Percentiles rank a stretch among this genome's conserved stretches.
These are phyloP conservation scores for Eupelmus urozonus DNA, from an alignment of 2,888 invertebrate genomes.

Conservation along the genomic window DNA sequence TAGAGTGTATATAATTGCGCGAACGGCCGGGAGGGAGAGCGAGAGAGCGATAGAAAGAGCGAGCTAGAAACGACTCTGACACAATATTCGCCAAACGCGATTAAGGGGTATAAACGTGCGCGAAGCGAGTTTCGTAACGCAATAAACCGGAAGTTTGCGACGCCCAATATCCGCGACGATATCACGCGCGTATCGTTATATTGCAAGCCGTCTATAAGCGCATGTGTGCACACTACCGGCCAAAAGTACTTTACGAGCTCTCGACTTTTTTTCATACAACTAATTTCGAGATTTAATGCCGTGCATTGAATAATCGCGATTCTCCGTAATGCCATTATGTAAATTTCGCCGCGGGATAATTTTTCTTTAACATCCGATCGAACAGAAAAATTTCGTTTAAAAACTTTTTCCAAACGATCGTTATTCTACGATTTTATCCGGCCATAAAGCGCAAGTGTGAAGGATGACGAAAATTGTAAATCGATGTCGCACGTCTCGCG, in stretches of 20 bases:
- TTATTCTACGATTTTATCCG: too few relatives aligned
- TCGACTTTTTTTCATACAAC: not conserved
- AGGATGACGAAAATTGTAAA: not conserved
- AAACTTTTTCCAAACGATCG: too few relatives aligned
- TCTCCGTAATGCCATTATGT: too few relatives aligned
- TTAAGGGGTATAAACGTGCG: slow-evolving; percentile 24
- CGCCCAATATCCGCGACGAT: slow-evolving; percentile 20
- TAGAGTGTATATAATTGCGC: slow-evolving; percentile 38
- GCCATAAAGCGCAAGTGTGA: not conserved
- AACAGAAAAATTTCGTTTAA: too few relatives aligned
- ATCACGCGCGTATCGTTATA: not conserved
- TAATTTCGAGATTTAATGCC: too few relatives aligned
- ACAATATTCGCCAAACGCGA: slow-evolving; percentile 52
- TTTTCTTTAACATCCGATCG: too few relatives aligned
- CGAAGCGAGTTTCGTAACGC: slow-evolving; percentile 43
- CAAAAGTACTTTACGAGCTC: not conserved
- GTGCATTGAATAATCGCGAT: too few relatives aligned
- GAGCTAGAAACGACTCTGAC: slow-evolving; percentile 36
- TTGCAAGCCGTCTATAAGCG: not conserved
- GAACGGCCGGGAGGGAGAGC: not conserved
- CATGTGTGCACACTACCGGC: not conserved
- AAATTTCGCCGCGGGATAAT: too few relatives aligned
- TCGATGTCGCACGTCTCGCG: not conserved
- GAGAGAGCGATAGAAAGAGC: not conserved
- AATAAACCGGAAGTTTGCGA: slow-evolving; percentile 38